Evolutionary conservation across 2,797 vertebrate genomes (phyloP).

Genomic region (Synaphobranchus kaupii): DNA sequence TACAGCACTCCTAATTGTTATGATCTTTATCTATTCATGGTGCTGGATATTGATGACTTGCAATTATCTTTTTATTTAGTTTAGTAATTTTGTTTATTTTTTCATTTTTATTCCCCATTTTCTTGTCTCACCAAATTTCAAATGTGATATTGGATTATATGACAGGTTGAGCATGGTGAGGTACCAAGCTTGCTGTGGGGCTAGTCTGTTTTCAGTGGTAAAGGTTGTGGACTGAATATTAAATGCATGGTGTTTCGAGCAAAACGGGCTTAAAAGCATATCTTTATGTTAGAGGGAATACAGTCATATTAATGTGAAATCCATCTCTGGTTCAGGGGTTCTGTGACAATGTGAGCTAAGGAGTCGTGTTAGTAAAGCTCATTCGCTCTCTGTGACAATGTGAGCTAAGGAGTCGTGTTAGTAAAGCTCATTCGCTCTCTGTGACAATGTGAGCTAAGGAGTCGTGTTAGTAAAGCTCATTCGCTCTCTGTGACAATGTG

Average conservation of each 20-base stretch:
- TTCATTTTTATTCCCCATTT: neutral
- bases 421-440: neutral
- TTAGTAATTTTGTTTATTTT: neutral
- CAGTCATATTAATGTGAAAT: neutral
- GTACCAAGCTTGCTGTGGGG: neutral
- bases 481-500: neutral
- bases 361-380: neutral
- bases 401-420: neutral
- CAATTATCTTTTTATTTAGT: neutral
- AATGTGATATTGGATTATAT: neutral
- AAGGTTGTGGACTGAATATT: neutral
- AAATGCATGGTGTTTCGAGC: neutral
- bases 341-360: neutral
- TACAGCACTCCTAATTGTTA: neutral
- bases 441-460: neutral
- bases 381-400: neutral
- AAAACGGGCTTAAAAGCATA: neutral
- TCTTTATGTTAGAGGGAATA: neutral
- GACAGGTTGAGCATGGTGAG: neutral
- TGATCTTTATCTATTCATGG: neutral
- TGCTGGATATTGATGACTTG: neutral
- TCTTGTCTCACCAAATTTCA: neutral
- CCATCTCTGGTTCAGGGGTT: neutral
- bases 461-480: neutral
- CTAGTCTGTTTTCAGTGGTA: neutral